A percentile compares a stretch with the other conserved stretches of the same genome.
phyloP scores from a whole-genome alignment of 2,113 vertebrate genomes.

The Pomatostomus ruficeps region DNA sequence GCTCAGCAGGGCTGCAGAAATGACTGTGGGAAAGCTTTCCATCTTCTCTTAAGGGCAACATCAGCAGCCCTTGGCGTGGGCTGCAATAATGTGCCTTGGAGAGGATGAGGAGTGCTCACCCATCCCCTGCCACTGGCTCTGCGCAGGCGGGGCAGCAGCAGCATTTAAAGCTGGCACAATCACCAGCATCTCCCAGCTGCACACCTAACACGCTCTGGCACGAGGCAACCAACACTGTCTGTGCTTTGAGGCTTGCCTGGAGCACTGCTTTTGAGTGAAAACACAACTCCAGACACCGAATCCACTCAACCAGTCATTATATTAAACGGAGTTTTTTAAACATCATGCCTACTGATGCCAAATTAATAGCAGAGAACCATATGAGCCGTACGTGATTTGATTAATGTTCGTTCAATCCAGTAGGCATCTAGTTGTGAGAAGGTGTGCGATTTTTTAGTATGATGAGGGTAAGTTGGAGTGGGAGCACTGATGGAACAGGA shows the following conservation, averaged over 20 bases:
- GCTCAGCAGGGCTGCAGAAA: neutral
- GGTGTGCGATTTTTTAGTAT: neutral
- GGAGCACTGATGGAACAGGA: neutral
- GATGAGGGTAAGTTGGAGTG: neutral
- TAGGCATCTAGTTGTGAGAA: neutral
- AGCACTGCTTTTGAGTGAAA: fast-evolving
- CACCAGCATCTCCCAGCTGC: neutral
- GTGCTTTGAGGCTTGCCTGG: neutral
- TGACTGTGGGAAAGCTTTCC: neutral
- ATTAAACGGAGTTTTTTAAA: neutral
- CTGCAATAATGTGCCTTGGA: neutral
- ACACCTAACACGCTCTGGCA: neutral
- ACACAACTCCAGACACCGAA: neutral
- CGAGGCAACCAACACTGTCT: fast-evolving
- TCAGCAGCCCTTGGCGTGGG: neutral
- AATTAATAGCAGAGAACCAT: neutral
- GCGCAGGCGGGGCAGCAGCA: neutral
- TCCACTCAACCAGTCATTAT: neutral
- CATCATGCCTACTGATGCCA: fast-evolving
- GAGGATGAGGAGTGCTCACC: neutral
- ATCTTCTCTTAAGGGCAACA: neutral
- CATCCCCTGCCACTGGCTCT: fast-evolving
- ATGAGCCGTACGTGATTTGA: neutral
- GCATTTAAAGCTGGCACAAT: neutral
- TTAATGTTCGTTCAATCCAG: neutral